These are phyloP conservation scores for Torymus tubicola DNA, from an alignment of 2,888 invertebrate genomes.

Conservation along the genomic window DNA sequence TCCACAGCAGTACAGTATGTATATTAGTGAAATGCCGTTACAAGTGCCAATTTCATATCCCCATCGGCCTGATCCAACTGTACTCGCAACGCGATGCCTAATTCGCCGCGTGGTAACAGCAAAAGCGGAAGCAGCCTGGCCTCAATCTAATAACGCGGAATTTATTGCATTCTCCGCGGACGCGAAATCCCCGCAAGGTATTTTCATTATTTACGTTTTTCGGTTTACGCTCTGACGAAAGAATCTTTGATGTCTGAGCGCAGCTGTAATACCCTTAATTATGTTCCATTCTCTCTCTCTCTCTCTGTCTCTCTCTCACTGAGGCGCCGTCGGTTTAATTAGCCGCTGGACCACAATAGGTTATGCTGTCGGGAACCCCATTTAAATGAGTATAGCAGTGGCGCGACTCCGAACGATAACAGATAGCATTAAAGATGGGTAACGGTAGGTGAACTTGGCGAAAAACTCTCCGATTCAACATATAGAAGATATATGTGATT, in stretches of 20 bases:
- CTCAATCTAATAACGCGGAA: too few relatives aligned
- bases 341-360: conserved; percentile 10
- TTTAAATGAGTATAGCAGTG: conserved; percentile 22
- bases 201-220: too few relatives aligned
- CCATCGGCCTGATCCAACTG: too few relatives aligned
- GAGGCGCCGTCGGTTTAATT: conserved; percentile 25
- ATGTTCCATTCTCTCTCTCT: conserved; percentile 25
- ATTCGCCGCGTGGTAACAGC: background rate
- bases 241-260: conserved; percentile 38
- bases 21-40: too few relatives aligned
- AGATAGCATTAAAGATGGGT: conserved; percentile 5
- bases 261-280: conserved; percentile 44
- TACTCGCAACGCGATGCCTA: too few relatives aligned
- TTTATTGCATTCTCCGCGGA: too few relatives aligned
- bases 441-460: background rate
- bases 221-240: too few relatives aligned
- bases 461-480: too few relatives aligned
- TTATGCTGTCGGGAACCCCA: conserved; percentile 4
- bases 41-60: too few relatives aligned
- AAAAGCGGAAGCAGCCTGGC: background rate
- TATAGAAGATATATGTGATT: too few relatives aligned
- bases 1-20: too few relatives aligned
- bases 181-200: too few relatives aligned
- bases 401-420: background rate
- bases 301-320: background rate